A percentile compares a stretch with the other conserved stretches of the same genome.
Evolutionary conservation across 2,797 vertebrate species (phyloP).

Genomic region (Luscinia megarhynchos): DNA sequence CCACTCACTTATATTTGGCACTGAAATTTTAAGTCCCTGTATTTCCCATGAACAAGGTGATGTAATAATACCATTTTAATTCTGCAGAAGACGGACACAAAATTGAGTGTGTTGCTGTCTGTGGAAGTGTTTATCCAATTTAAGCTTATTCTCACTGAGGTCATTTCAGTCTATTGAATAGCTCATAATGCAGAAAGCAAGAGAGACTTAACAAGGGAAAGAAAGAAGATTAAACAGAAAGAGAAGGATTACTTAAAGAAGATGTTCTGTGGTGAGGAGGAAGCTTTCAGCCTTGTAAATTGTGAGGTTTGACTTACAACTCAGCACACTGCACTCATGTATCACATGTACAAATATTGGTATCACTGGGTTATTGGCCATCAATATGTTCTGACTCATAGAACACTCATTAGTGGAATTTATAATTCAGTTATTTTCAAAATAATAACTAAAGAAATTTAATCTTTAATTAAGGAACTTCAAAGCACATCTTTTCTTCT

Average conservation of each 20-base stretch:
- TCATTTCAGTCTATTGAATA: constrained; percentile 51
- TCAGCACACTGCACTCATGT: background rate
- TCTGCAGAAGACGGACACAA: background rate
- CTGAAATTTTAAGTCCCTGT: background rate
- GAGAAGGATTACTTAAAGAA: constrained; percentile 59
- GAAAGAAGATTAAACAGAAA: constrained; percentile 63
- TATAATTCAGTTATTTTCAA: constrained; percentile 11
- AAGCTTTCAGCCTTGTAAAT: constrained; percentile 3
- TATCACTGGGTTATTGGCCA: background rate
- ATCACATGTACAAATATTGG: background rate
- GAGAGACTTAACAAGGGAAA: constrained; percentile 30
- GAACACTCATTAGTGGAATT: background rate
- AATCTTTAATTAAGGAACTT: constrained; percentile 72
- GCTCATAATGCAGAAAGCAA: constrained; percentile 35
- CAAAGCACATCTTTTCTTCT: constrained; percentile 37
- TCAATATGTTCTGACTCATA: background rate
- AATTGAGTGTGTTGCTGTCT: background rate
- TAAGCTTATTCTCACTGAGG: constrained; percentile 55
- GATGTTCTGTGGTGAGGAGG: background rate
- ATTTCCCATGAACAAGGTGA: background rate
- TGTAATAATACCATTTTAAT: background rate
- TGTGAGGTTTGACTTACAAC: background rate
- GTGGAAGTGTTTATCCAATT: constrained; percentile 44
- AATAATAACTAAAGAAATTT: constrained; percentile 48
- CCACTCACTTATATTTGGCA: background rate